Percentiles rank a stretch among this genome's conserved stretches.
Evolutionary conservation across 2,888 invertebrate species (phyloP).

Genomic region (Eupithecia exiguata): DNA sequence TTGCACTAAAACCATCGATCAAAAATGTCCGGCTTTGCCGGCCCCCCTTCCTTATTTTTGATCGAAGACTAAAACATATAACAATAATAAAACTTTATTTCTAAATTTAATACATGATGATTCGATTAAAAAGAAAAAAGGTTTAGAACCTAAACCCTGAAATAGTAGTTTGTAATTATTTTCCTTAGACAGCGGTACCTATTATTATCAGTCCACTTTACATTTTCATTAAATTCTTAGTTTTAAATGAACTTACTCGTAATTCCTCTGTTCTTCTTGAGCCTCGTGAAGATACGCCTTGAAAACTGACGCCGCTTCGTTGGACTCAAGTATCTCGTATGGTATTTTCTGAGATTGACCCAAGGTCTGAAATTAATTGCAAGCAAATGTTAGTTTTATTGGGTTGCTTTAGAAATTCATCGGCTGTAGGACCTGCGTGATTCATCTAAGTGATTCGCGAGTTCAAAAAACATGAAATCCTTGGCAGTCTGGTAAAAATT

Average conservation of each 20-base stretch:
- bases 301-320: slow-evolving; percentile 96
- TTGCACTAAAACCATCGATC: too few relatives aligned
- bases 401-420: not conserved
- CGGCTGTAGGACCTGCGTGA: too few relatives aligned
- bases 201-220: not conserved
- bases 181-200: not conserved
- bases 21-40: too few relatives aligned
- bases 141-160: not conserved
- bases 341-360: slow-evolving; percentile 89
- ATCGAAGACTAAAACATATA: too few relatives aligned
- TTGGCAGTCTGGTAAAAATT: too few relatives aligned
- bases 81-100: too few relatives aligned
- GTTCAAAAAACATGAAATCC: too few relatives aligned
- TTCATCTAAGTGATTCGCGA: too few relatives aligned
- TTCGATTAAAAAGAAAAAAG: not conserved
- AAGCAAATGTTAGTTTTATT: not conserved
- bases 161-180: not conserved
- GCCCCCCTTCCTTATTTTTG: too few relatives aligned
- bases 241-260: slow-evolving; percentile 88
- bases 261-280: slow-evolving; percentile 95
- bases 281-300: slow-evolving; percentile 95
- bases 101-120: too few relatives aligned
- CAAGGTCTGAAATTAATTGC: slow-evolving; percentile 63
- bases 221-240: not conserved
- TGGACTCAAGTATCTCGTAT: slow-evolving; percentile 94